These are phyloP conservation scores for Myrmecobius fasciatus DNA, from an alignment of 2,113 vertebrate genomes.

Conservation along the genomic window DNA sequence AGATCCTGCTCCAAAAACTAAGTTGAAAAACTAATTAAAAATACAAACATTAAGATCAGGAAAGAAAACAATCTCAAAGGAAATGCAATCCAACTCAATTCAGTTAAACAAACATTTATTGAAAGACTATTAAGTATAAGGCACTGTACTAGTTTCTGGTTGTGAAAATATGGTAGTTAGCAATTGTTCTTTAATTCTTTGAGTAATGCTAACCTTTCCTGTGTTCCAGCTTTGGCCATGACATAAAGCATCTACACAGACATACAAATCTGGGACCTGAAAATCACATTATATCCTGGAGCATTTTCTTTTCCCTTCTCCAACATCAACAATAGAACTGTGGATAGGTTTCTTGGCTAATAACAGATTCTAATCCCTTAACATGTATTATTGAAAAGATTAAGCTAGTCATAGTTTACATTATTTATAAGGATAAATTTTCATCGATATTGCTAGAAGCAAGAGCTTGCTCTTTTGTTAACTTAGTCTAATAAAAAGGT, in stretches of 20 bases:
- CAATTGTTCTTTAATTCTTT: background rate
- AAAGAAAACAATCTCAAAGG: background rate
- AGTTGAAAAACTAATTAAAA: background rate
- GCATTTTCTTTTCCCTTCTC: conserved; percentile 34
- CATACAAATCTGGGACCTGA: background rate
- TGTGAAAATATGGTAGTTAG: background rate
- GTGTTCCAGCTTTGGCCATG: background rate
- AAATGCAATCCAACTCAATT: background rate
- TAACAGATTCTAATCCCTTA: background rate
- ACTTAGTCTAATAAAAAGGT: background rate
- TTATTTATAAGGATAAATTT: conserved; percentile 5
- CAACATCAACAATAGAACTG: background rate
- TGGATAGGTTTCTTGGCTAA: conserved; percentile 1
- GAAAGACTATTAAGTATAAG: background rate
- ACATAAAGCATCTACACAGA: background rate
- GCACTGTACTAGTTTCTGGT: background rate
- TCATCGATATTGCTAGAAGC: background rate
- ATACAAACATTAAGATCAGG: background rate
- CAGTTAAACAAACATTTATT: background rate
- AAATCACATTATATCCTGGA: conserved; percentile 34
- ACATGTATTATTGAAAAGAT: conserved; percentile 23
- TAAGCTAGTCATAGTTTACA: conserved; percentile 2
- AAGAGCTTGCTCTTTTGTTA: background rate
- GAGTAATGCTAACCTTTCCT: background rate
- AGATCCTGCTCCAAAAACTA: background rate